Percentiles rank a stretch among this genome's conserved stretches.
phyloP scores from a whole-genome alignment of 2,113 vertebrate genomes.

The Myiozetetes cayanensis region DNA sequence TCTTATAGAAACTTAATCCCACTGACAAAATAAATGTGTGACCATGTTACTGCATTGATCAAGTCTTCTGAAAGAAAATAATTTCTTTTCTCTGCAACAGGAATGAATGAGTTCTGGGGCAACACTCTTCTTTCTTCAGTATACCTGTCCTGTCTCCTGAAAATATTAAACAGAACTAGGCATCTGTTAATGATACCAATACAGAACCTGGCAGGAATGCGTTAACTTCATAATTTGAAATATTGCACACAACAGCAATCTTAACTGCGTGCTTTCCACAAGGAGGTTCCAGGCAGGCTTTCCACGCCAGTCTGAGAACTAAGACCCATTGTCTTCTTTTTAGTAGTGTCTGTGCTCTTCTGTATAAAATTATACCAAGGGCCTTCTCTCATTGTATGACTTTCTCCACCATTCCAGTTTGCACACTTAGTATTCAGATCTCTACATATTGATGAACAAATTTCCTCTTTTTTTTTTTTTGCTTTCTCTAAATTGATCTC shows the following conservation, averaged over 20 bases:
- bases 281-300: neutral
- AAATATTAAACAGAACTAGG: neutral
- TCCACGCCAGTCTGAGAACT: neutral
- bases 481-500: neutral
- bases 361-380: neutral
- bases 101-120: neutral
- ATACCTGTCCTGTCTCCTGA: neutral
- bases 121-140: neutral
- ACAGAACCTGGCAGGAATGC: neutral
- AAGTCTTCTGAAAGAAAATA: neutral
- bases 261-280: neutral
- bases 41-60: neutral
- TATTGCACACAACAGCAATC: neutral
- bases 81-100: neutral
- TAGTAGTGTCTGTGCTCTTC: neutral
- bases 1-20: slow-evolving; percentile 4
- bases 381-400: neutral
- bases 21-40: slow-evolving; percentile 26
- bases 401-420: neutral
- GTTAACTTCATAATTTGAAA: neutral
- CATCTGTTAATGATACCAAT: neutral
- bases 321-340: neutral
- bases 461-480: neutral
- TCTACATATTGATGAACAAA: neutral
- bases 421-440: neutral